Evolutionary conservation across 30 jellyfish, hydroid and myxozoan species (phyloP), one percentile per base, ranked within the genome.

Genomic region (Mastigias papua): DNA sequence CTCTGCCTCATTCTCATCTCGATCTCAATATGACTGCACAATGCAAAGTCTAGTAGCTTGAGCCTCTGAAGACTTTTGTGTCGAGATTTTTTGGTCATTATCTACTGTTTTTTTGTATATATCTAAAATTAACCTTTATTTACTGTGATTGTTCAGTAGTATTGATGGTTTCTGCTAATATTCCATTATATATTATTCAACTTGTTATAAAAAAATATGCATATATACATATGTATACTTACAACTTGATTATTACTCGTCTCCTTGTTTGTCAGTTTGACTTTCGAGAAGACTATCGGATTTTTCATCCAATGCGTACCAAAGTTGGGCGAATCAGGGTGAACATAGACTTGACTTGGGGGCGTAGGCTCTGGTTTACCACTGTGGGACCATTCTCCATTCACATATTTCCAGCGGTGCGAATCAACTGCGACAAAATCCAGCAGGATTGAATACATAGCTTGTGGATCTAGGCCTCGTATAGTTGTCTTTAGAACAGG

Each of bases 231-330:
- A n/a, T n/a, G n/a, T n/a, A 25, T n/a, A 73, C 98, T 50, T 75
- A 95, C 99, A 96, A 95, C 99, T 95, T 95, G 99, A 60, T 87
- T 90, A 86, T 95, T 95, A 78, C 84, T 90, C 74, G 94, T 95
- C 84, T 95, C 99, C 72, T 95, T 96, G 86, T 96, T 96, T 46
- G 98, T 96, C 26, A 96, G 74, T 73, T 96, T 96, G 48, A 92
- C 98, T 81, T 92, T 96, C 10, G 99, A 91, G 86, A 96, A 96
- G 26, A 89, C 97, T 60, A 96, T 92, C 16, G 98, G 95, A 83
- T 85, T 91, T 54, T 96, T 92, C 99, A 96, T 96, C 99, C 99
- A 96, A 67, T 91, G 98, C 1, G 97, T 73, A 23, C 99, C 99
- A 64, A 91, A 96, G 71, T 96, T 96, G 10, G 99, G 99, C 26